Percentiles rank a stretch among this genome's conserved stretches.
These are phyloP conservation scores for Gymnothorax javanicus DNA, from an alignment of 2,797 vertebrate species.

Conservation along the genomic window DNA sequence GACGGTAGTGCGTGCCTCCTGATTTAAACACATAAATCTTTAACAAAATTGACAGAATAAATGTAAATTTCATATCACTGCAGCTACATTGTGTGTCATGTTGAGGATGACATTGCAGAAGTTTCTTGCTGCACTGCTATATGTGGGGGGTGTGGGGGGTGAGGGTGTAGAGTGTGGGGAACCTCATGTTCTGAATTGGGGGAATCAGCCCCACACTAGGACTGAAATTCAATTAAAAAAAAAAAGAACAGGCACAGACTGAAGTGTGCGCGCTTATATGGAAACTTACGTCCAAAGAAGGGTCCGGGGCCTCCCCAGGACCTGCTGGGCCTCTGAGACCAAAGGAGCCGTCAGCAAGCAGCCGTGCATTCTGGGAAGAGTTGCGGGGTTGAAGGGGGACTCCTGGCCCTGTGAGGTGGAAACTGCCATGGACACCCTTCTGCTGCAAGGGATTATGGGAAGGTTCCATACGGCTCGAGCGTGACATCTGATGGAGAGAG, in stretches of 20 bases:
- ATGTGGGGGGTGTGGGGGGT: too few species aligned
- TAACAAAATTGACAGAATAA: too few species aligned
- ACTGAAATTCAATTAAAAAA: neutral
- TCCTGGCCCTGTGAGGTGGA: conserved; percentile 70
- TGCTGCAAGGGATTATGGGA: conserved; percentile 76
- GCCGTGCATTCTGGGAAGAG: conserved; percentile 68
- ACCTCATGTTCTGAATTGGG: neutral
- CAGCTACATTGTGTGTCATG: too few species aligned
- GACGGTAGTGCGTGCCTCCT: too few species aligned
- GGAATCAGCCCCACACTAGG: neutral
- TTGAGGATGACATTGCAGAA: too few species aligned
- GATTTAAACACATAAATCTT: too few species aligned
- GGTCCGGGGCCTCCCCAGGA: conserved; percentile 81
- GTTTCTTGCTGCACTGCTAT: too few species aligned
- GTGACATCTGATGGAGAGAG: conserved; percentile 71
- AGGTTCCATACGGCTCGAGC: conserved; percentile 78
- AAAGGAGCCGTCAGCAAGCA: conserved; percentile 68
- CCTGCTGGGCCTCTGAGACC: conserved; percentile 63
- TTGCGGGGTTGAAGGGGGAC: conserved; percentile 81
- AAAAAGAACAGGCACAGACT: neutral
- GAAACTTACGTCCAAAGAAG: conserved; percentile 87
- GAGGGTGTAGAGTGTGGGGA: too few species aligned
- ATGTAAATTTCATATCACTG: too few species aligned
- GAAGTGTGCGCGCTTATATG: neutral
- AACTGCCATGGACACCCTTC: conserved; percentile 70